Conservation (phyloP, 2,797 vertebrate genomes). For the Gallirallus australis region DNA sequence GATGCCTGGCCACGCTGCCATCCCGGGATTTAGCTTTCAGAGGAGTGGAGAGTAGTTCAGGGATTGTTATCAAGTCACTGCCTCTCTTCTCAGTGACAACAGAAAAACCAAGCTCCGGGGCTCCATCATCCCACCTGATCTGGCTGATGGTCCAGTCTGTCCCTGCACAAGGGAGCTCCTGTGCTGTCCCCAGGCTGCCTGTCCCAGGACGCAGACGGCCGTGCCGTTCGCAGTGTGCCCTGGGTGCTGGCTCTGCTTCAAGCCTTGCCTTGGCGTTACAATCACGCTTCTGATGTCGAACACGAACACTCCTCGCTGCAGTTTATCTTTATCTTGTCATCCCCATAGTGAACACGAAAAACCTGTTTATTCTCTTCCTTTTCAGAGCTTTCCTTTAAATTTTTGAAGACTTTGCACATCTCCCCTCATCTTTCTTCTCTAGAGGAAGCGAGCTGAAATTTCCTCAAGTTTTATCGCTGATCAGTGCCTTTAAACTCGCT, state of each 20-base stretch:
- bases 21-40: not conserved
- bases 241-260: fast-evolving
- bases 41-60: not conserved
- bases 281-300: not conserved
- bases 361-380: constrained; percentile 53
- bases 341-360: constrained; percentile 34
- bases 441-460: not conserved
- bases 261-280: not conserved
- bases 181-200: fast-evolving
- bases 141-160: not conserved
- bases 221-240: fast-evolving
- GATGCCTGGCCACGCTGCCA: not conserved
- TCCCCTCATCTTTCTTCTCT: not conserved
- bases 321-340: constrained; percentile 59
- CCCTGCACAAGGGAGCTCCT: fast-evolving
- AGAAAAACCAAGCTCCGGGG: too few relatives aligned
- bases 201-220: fast-evolving
- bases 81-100: too few relatives aligned
- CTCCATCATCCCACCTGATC: too few relatives aligned
- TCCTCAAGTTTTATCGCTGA: not conserved
- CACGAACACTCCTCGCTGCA: constrained; percentile 9
- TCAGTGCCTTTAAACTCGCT: not conserved
- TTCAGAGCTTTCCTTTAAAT: constrained; percentile 18
- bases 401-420: constrained; percentile 37
- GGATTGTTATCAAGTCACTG: not conserved